Conservation (phyloP, 1,140 invertebrate species). For the Drosophila prosaltans region DNA sequence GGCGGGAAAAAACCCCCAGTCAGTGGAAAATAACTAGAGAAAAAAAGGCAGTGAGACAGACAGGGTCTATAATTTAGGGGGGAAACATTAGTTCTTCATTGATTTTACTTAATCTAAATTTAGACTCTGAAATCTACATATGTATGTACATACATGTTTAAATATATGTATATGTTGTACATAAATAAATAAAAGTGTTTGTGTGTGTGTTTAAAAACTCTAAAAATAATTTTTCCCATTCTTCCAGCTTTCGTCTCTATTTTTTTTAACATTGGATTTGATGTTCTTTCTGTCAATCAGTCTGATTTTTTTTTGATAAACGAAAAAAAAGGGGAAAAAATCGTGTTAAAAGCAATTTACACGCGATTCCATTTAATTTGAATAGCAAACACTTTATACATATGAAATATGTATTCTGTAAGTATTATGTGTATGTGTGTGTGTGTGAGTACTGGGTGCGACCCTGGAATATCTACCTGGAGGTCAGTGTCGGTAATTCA, state of each 20-base stretch:
- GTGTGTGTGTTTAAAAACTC: constrained; percentile 2
- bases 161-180: not conserved
- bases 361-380: constrained; percentile 55
- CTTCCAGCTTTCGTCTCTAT: not conserved
- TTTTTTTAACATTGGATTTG: constrained; percentile 10
- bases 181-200: no score
- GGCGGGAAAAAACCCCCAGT: constrained; percentile 4
- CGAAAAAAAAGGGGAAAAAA: constrained; percentile 21
- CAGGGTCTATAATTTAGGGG: not conserved
- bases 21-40: constrained; percentile 10
- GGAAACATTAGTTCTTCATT: not conserved
- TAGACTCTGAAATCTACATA: not conserved
- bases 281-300: constrained; percentile 60
- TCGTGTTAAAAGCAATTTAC: constrained; percentile 65
- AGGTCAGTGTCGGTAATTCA: constrained; percentile 59
- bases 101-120: constrained; percentile 8
- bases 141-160: not conserved
- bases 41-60: not conserved
- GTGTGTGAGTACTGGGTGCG: constrained; percentile 43
- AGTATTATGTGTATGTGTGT: constrained; percentile 7
- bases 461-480: constrained; percentile 36
- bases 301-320: constrained; percentile 48
- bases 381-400: constrained; percentile 44
- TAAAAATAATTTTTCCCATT: constrained; percentile 33
- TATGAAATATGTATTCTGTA: not conserved